Conservation (phyloP, 2,113 vertebrate species). For the Megaptera novaeangliae region DNA sequence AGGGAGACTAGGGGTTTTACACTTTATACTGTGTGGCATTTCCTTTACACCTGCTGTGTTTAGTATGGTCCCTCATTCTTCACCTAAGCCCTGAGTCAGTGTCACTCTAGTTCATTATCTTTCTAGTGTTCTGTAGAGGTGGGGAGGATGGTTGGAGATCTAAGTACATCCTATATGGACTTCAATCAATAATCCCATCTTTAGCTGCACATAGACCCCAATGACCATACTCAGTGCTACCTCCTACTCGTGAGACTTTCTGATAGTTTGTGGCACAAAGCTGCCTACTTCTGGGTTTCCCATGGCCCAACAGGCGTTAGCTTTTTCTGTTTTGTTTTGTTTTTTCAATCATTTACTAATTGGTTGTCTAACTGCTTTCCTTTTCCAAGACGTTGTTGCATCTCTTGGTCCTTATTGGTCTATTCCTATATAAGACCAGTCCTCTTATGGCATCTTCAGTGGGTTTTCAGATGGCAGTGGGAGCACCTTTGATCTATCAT, state of each 20-base stretch:
- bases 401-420: background rate
- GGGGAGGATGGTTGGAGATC: background rate
- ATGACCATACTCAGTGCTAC: background rate
- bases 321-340: background rate
- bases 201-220: background rate
- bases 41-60: background rate
- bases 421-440: background rate
- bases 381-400: background rate
- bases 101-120: background rate
- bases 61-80: background rate
- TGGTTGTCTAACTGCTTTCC: background rate
- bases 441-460: background rate
- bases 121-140: background rate
- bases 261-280: background rate
- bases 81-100: background rate
- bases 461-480: background rate
- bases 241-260: background rate
- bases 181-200: background rate
- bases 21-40: accelerated
- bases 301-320: background rate
- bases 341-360: background rate
- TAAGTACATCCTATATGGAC: background rate
- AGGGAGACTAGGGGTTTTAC: background rate
- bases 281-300: background rate
- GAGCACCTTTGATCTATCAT: background rate